These are phyloP conservation scores for Acrossocheilus wenchowensis DNA, from an alignment of 2,797 vertebrate species.

Conservation along the genomic window DNA sequence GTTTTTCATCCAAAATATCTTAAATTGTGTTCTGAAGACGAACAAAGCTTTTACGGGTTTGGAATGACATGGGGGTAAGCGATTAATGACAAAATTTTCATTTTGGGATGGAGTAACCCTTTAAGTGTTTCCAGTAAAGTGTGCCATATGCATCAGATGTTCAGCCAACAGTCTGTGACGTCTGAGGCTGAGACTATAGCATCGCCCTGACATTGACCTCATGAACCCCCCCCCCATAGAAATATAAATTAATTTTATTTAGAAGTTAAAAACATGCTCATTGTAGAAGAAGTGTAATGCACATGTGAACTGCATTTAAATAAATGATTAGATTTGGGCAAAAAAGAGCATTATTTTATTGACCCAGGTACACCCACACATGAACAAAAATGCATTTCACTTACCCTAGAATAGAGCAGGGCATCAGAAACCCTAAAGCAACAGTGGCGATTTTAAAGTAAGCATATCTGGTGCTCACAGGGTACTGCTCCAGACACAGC, in stretches of 20 bases:
- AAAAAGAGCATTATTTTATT: background rate
- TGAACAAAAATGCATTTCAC: slow-evolving; percentile 52
- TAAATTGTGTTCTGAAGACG: too few relatives aligned
- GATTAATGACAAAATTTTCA: too few relatives aligned
- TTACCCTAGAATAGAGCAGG: slow-evolving; percentile 82
- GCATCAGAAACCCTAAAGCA: slow-evolving; percentile 78
- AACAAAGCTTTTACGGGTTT: too few relatives aligned
- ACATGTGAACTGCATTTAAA: background rate
- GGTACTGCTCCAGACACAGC: slow-evolving; percentile 80
- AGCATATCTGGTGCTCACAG: slow-evolving; percentile 74
- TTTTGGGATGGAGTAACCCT: too few relatives aligned
- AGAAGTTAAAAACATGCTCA: too few relatives aligned
- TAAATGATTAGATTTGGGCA: background rate
- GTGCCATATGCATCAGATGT: background rate
- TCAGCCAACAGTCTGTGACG: background rate
- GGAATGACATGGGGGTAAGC: too few relatives aligned
- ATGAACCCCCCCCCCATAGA: too few relatives aligned
- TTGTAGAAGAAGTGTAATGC: background rate
- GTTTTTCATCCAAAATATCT: too few relatives aligned
- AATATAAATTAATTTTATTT: too few relatives aligned
- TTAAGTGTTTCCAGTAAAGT: background rate
- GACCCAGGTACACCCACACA: background rate
- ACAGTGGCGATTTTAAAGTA: slow-evolving; percentile 79
- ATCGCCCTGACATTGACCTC: too few relatives aligned
- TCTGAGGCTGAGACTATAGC: too few relatives aligned